phyloP scores from a whole-genome alignment of 1,140 invertebrate species.

The Brachystomella parvula region DNA sequence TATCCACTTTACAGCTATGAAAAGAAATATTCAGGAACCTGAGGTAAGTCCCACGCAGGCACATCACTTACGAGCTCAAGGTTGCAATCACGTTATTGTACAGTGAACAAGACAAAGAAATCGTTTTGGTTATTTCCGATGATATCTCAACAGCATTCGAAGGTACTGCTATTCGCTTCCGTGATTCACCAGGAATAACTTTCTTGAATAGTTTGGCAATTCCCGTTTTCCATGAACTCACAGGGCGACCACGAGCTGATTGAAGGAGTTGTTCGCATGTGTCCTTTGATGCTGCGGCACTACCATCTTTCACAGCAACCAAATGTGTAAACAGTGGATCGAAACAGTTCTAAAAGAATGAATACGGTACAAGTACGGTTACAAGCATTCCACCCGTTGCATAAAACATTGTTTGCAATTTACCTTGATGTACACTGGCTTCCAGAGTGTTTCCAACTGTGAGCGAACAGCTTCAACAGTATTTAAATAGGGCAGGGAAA shows the following conservation, averaged over 20 bases:
- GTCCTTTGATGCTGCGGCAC: neutral
- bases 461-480: slow-evolving; percentile 13
- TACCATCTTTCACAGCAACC: neutral
- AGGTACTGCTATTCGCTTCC: neutral
- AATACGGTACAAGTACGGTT: neutral
- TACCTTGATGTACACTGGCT: slow-evolving; percentile 28
- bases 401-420: neutral
- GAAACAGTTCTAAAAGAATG: neutral
- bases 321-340: neutral
- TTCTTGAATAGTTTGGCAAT: slow-evolving; percentile 20
- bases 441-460: slow-evolving; percentile 32
- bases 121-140: slow-evolving; percentile 24
- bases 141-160: neutral
- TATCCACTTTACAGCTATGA: slow-evolving; percentile 53
- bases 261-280: neutral
- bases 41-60: too few species aligned
- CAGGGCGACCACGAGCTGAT: neutral
- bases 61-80: slow-evolving; percentile 29
- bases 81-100: slow-evolving; percentile 27
- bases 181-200: slow-evolving; percentile 7
- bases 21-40: too few species aligned
- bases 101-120: slow-evolving; percentile 24
- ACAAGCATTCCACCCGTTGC: neutral
- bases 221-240: neutral
- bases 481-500: slow-evolving; percentile 29